These are phyloP conservation scores for Diabrotica undecimpunctata DNA, from an alignment of 1,140 invertebrate species.

Conservation along the genomic window DNA sequence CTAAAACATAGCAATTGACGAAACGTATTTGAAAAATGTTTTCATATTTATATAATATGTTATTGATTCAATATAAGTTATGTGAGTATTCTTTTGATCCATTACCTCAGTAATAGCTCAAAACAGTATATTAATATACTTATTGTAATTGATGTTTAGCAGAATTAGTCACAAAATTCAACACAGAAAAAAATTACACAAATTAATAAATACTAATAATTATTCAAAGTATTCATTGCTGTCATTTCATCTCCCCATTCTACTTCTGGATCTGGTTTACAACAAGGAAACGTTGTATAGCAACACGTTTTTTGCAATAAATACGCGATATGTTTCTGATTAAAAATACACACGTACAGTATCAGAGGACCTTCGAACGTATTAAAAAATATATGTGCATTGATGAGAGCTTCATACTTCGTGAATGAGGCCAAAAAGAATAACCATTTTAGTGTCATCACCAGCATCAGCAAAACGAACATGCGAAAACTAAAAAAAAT, in stretches of 20 bases:
- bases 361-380: slow-evolving; percentile 67
- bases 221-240: slow-evolving; percentile 59
- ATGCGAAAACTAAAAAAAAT: slow-evolving; percentile 67
- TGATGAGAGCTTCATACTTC: slow-evolving; percentile 65
- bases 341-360: slow-evolving; percentile 70
- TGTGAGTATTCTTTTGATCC: too few relatives aligned
- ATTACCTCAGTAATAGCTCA: too few relatives aligned
- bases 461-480: slow-evolving; percentile 68
- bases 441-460: slow-evolving; percentile 70
- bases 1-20: too few relatives aligned
- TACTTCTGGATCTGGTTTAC: slow-evolving; percentile 52
- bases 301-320: slow-evolving; percentile 73
- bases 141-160: too few relatives aligned
- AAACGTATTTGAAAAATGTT: too few relatives aligned
- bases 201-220: slow-evolving; percentile 10
- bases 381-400: slow-evolving; percentile 71
- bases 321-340: slow-evolving; percentile 73
- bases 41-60: too few relatives aligned
- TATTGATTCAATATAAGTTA: too few relatives aligned
- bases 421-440: slow-evolving; percentile 71
- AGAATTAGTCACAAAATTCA: neutral
- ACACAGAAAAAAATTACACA: neutral
- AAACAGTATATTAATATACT: too few relatives aligned
- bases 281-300: slow-evolving; percentile 57
- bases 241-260: slow-evolving; percentile 86